A percentile compares a stretch with the other conserved stretches of the same genome.
Conservation (phyloP, 1,140 invertebrate species). For the Penaeus indicus region DNA sequence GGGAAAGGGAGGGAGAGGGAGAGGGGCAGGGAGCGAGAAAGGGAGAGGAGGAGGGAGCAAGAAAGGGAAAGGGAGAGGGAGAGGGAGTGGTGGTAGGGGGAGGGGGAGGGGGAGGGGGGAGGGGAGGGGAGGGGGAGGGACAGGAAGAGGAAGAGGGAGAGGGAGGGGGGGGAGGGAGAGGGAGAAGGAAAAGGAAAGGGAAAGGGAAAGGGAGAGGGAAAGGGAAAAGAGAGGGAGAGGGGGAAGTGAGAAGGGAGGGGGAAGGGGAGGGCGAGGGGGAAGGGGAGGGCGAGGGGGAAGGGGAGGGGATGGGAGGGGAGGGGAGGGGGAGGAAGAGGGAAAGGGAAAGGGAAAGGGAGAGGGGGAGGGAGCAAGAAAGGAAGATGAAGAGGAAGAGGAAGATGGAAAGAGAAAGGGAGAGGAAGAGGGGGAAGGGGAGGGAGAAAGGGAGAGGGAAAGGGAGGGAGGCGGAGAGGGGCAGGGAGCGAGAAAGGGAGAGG, state of each 20-base stretch:
- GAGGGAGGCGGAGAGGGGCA: no score
- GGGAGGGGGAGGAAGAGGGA: no score
- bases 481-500: no score
- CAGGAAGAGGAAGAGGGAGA: background rate
- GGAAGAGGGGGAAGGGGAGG: no score
- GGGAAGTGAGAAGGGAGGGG: background rate
- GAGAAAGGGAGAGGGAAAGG: no score
- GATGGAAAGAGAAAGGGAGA: no score
- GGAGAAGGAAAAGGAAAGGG: background rate
- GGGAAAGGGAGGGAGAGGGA: background rate
- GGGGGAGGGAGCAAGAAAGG: no score
- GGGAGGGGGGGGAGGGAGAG: background rate
- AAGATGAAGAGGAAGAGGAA: no score
- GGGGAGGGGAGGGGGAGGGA: background rate
- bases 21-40: background rate
- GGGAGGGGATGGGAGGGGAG: no score
- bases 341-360: no score
- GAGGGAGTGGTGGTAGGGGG: background rate
- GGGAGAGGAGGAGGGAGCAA: background rate
- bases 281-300: no score
- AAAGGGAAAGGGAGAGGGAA: background rate
- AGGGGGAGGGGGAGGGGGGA: background rate
- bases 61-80: background rate
- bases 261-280: no score
- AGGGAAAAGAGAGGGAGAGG: background rate